Evolutionary conservation across 2,797 vertebrate species (phyloP), one percentile per base, ranked within the genome.

Genomic region (Meda fulgida): DNA sequence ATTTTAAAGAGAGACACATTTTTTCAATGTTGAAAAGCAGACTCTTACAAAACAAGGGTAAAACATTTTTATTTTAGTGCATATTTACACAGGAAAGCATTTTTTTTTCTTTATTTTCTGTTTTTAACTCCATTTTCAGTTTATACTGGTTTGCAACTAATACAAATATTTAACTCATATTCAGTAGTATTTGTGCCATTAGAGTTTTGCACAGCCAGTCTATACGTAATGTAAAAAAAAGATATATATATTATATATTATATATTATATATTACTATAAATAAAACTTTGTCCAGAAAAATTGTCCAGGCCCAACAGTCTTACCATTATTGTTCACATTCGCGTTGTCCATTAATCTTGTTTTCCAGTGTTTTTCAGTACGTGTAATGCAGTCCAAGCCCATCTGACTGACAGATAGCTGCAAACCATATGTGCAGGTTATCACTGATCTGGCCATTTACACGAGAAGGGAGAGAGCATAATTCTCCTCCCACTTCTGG

Each of bases 361-460:
- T 80, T 80, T 34, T 19, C 2, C 21, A 21, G 23, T 66, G 46
- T 51, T 76, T 75, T 6, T 53, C 46, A n/a, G 34, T 29, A 29
- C 31, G 23, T 76, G 26, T 67, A 7, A 21, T 83, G 46, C 26
- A 75, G 48, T 60, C 48, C 26, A 9, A 31, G 40, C 26, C 72
- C 70, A 83, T 78, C 43, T 73, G 55, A 86, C 43, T 73, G 55
- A 86, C 18, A 26, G 53, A 31, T 36, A 38, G n/a, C 21, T 19
- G 13, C 9, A 29, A 14, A 0, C 3, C 19, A 14, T 76, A 19
- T 43, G 51, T 48, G 29, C 21, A 36, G 38, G 16, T 31, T 29
- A 40, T 34, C 48, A 0, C n/a, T 46, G 18, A 58, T 78, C 65
- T 29, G 19, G 13, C 18, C 7, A 23, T 70, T 70, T 60, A n/a